Conservation (phyloP, 2,888 invertebrate genomes). For the Cinara cedri region DNA sequence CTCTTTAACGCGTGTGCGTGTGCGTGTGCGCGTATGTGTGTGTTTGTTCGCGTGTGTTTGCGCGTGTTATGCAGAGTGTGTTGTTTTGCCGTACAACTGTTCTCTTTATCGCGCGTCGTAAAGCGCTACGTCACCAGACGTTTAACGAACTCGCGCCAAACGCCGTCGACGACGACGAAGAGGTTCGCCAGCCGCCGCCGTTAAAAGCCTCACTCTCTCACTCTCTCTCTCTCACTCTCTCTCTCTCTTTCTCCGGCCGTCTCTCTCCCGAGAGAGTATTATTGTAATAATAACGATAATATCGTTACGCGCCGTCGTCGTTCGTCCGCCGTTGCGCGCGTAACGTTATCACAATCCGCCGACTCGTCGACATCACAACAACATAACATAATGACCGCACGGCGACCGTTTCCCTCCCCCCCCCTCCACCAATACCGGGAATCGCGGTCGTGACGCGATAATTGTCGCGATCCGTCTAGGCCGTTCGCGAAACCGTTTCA, state of each 20-base stretch:
- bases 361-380: no score
- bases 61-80: neutral
- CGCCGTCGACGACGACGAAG: neutral
- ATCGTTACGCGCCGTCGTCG: neutral
- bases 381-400: no score
- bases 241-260: no score
- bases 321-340: no score
- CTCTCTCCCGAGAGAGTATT: neutral
- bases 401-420: no score
- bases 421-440: no score
- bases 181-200: neutral
- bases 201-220: conserved; percentile 2
- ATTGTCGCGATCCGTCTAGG: no score
- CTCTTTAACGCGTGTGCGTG: conserved; percentile 8
- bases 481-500: no score
- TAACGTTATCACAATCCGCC: no score
- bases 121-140: conserved; percentile 51
- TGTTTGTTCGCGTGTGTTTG: conserved; percentile 1
- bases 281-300: neutral
- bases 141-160: conserved; percentile 49
- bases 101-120: neutral
- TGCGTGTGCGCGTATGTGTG: neutral
- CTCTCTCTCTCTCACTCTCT: no score
- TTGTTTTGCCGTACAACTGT: no score
- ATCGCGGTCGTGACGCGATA: no score